Conservation (phyloP, 2,113 vertebrate species). For the Dunckerocampus dactyliophorus region DNA sequence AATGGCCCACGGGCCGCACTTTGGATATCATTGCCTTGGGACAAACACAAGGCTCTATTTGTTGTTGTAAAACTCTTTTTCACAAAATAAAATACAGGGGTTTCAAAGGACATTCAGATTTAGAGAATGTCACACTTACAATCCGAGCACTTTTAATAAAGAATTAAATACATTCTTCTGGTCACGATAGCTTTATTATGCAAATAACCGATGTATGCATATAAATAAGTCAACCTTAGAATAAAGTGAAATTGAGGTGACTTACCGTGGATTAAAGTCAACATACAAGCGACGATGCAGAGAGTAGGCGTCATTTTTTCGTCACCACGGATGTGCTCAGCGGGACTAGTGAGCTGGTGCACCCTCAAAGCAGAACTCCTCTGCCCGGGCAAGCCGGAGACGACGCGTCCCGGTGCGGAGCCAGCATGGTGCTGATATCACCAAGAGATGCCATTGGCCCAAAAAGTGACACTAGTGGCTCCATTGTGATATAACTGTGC, state of each 20-base stretch:
- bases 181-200: too few relatives aligned
- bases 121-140: not conserved
- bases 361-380: slow-evolving; percentile 26
- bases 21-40: too few relatives aligned
- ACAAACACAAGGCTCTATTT: too few relatives aligned
- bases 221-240: not conserved
- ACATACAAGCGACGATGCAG: slow-evolving; percentile 51
- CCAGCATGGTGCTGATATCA: slow-evolving; percentile 3
- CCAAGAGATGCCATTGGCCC: not conserved
- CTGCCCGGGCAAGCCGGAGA: slow-evolving; percentile 37
- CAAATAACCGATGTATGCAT: too few relatives aligned
- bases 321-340: slow-evolving; percentile 44
- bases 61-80: not conserved
- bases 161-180: too few relatives aligned
- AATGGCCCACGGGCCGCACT: too few relatives aligned
- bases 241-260: not conserved
- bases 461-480: not conserved
- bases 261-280: slow-evolving; percentile 66
- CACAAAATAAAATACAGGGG: not conserved
- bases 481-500: not conserved
- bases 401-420: not conserved
- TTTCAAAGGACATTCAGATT: not conserved
- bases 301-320: slow-evolving; percentile 61
- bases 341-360: slow-evolving; percentile 14
- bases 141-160: too few relatives aligned